phyloP scores from a whole-genome alignment of 2,797 vertebrate species.

The Pitangus sulphuratus region DNA sequence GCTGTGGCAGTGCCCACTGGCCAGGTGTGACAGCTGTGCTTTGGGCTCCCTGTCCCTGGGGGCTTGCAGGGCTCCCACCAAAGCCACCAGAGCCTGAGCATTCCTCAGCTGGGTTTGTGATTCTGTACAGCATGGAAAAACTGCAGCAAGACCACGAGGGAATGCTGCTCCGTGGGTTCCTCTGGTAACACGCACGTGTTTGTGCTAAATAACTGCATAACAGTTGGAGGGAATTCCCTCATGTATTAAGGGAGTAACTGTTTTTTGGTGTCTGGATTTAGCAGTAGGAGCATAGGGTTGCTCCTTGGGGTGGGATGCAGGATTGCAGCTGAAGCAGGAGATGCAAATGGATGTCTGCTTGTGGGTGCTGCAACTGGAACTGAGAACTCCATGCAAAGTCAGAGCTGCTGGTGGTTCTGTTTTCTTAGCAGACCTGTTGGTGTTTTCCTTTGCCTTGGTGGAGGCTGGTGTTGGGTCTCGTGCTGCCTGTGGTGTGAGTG shows the following conservation, averaged over 20 bases:
- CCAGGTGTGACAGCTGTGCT: neutral
- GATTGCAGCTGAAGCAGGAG: neutral
- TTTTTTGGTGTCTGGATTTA: neutral
- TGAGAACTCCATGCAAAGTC: neutral
- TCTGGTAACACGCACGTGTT: neutral
- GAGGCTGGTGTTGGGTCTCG: neutral
- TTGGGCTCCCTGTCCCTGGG: neutral
- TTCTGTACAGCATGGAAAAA: neutral
- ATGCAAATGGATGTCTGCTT: neutral
- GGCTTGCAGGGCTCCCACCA: neutral
- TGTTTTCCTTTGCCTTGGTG: neutral
- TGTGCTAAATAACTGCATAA: neutral
- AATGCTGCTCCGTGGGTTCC: neutral
- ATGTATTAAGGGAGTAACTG: neutral
- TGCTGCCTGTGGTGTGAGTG: neutral
- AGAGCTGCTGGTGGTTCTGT: neutral
- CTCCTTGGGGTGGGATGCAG: rapidly evolving
- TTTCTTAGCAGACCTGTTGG: neutral
- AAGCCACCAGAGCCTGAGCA: neutral
- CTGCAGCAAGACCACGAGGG: neutral
- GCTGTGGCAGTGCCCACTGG: neutral
- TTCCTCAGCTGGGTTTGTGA: neutral
- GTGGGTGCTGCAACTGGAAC: rapidly evolving
- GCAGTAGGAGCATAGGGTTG: neutral
- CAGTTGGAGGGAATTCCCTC: neutral